Evolutionary conservation across 2,113 vertebrate species (phyloP).

Genomic region (Dasyornis broadbenti): DNA sequence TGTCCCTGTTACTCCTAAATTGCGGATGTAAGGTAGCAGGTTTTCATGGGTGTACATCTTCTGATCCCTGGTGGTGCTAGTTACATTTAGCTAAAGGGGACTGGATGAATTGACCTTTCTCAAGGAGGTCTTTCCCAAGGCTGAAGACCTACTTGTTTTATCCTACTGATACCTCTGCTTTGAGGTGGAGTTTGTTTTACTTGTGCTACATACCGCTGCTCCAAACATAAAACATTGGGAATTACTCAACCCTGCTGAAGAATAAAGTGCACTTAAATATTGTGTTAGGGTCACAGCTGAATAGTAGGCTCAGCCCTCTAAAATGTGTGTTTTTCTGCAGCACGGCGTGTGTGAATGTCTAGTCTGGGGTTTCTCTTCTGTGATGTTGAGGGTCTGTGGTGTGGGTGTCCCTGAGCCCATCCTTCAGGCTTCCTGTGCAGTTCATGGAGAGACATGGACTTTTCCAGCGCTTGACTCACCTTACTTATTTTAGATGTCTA

Average conservation of each 20-base stretch:
- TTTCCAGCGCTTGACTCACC: neutral
- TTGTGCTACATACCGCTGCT: neutral
- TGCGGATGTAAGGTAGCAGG: fast-evolving
- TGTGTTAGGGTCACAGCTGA: neutral
- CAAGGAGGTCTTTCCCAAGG: neutral
- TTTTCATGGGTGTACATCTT: neutral
- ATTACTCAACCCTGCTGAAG: neutral
- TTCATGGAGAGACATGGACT: neutral
- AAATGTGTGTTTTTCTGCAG: neutral
- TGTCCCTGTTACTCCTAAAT: neutral
- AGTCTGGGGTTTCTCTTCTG: neutral
- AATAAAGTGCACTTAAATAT: neutral
- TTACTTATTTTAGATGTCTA: neutral
- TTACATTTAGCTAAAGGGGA: neutral
- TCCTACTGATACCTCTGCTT: neutral
- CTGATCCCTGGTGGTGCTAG: neutral
- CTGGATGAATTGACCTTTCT: neutral
- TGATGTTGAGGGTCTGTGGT: neutral
- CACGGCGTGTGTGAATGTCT: neutral
- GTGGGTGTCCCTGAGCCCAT: neutral
- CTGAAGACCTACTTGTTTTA: neutral
- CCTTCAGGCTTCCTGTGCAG: neutral
- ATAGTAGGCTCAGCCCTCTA: neutral
- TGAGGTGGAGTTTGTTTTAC: neutral
- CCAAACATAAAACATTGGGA: neutral